Base-by-base conservation (phyloP, 2,113 vertebrate genomes). In the Pristiophorus japonicus region DNA sequence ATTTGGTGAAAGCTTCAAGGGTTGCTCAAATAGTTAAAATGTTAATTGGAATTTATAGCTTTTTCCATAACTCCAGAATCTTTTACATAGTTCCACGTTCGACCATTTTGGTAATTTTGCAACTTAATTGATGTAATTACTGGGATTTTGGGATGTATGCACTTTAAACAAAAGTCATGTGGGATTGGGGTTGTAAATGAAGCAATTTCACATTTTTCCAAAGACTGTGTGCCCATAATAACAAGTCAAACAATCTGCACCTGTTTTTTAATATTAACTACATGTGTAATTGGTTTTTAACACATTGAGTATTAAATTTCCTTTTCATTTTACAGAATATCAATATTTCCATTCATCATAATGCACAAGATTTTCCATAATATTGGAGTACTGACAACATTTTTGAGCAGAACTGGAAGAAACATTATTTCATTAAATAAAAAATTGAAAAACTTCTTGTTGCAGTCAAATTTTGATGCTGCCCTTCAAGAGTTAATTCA, bases 121-220 rank as follows among this genome's bases (percentile, higher is more conserved):
- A 65, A 45, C 22, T 67, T 67, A 45, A 67, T 66, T 67, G 92
- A 14, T 94, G 62, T 22, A 94, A 22, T 45, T 45, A 38, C 24
- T 47, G 24, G 38, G 63, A 94, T 94, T 94, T 94, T 45, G 63
- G 4, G 65, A 65, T 67, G 22, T 27, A 67, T 45, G 63, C 63
- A 47, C 92, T 94, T 67, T 38, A 27, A 67, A 24, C 22, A 94
- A 94, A 94, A 67, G 63, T 65, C 92, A 94, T 51, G 22, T 87
- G 84, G 84, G 84, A 51, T 67, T 67, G 42, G n/a, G 63, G 11
- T 94, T 67, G 65, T 45, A 45, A 94, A 94, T 94, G 42, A 70
- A 67, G 38, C 65, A 94, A 94, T 42, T 94, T 94, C n/a, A 67
- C 38, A 47, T 8, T 45, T 75, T 67, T 67, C 63, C 22, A 67